phyloP scores from a whole-genome alignment of 2,797 vertebrate species.

The Chaetodon trifasciatus region DNA sequence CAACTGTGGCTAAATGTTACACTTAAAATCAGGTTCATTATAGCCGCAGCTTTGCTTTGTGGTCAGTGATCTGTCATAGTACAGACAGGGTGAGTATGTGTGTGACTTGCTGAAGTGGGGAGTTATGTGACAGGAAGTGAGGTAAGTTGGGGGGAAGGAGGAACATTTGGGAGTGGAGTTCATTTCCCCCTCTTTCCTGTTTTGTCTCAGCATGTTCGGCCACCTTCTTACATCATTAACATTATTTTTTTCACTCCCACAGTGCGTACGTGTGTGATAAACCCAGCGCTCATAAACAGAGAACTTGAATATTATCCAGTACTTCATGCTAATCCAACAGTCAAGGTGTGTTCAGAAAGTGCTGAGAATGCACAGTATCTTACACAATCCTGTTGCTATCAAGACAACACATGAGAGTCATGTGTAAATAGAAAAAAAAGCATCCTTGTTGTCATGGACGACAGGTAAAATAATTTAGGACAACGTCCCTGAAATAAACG shows the following conservation, averaged over 20 bases:
- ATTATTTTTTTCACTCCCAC: constrained; percentile 16
- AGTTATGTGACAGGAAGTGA: constrained; percentile 73
- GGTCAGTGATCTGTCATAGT: neutral
- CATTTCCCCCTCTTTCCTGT: constrained; percentile 73
- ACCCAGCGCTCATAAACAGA: constrained; percentile 33
- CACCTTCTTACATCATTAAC: constrained; percentile 37
- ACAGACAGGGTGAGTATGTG: neutral
- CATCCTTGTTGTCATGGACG: neutral
- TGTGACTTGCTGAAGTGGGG: constrained; percentile 21
- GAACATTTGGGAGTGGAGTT: constrained; percentile 65
- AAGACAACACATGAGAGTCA: neutral
- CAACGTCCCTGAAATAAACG: neutral
- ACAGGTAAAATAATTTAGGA: too few relatives aligned
- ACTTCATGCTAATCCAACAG: constrained; percentile 3
- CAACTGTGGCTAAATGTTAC: constrained; percentile 13
- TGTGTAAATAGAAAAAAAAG: neutral
- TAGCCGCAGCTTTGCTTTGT: neutral
- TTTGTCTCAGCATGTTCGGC: constrained; percentile 49
- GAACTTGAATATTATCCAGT: neutral
- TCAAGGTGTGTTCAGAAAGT: neutral
- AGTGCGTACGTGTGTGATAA: neutral
- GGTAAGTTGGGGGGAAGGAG: constrained; percentile 61
- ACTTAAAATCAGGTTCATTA: constrained; percentile 11
- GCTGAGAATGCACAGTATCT: too few relatives aligned
- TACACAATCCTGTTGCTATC: neutral